Base-by-base conservation (phyloP, 2,888 invertebrate genomes). In the Polymixis lichenea region DNA sequence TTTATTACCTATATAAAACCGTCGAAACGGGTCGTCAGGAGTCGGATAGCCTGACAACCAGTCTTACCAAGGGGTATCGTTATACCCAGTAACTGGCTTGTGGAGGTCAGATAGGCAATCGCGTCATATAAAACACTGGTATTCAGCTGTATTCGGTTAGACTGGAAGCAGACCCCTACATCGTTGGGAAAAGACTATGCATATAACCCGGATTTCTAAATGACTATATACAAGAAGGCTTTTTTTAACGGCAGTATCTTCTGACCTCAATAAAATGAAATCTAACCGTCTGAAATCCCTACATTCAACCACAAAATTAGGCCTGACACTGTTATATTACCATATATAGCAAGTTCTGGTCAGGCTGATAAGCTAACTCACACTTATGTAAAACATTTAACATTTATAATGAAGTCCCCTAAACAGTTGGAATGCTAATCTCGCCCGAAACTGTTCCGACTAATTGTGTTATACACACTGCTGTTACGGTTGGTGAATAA, bases 381-480 rank as follows among this genome's bases (percentile, higher is more conserved):
- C n/a, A 55, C 43, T 28, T 46, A 65, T 32, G 62, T 68, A 8
- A 64, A 72, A 72, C 68, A 38, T 72, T 78, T 51, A 67, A 19
- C 38, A 43, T 62, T 28, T 53, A 68, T 72, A 55, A 68, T 64
- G 28, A 60, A 78, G 46, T 72, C 32, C 55, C 17, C 7, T 55
- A 55, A 65, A 55, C 15, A 2, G 62, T 51, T 58, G 8, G 60
- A 43, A 80, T 70, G 65, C 43, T 51, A 73, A 73, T 73, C 55
- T 65, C n/a, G 55, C 19, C 15, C 11, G 22, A 56, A 69, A 69
- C 73, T 65, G 46, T 55, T 43, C n/a, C 13, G 32, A 46, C 58
- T 72, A 78, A 68, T 72, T 68, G n/a, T 60, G 22, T 77, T 72
- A 38, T 32, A 49, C 62, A 71, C 15, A 49, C 61, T 71, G 43